phyloP scores from a whole-genome alignment of 2,113 vertebrate genomes.

The Barbus barbus region DNA sequence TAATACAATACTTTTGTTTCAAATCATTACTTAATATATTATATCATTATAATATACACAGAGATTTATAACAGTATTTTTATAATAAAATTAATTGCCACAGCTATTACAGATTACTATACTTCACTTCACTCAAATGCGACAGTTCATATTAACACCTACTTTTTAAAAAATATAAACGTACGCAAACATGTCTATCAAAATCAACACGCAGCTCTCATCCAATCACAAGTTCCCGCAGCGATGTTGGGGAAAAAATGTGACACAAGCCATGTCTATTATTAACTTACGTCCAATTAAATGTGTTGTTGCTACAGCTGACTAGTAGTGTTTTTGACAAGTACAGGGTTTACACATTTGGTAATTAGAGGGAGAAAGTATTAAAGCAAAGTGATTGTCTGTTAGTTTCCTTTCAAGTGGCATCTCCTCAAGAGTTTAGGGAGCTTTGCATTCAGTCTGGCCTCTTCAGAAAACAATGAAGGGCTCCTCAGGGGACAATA shows the following conservation, averaged over 20 bases:
- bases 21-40: no score
- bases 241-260: slow-evolving; percentile 13
- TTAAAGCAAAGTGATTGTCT: slow-evolving; percentile 18
- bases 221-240: slow-evolving; percentile 32
- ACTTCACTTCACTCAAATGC: neutral
- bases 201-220: slow-evolving; percentile 23
- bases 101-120: neutral
- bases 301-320: slow-evolving; percentile 68
- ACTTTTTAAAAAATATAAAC: no score
- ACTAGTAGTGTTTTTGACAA: slow-evolving; percentile 61
- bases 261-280: slow-evolving; percentile 59
- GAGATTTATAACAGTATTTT: no score
- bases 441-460: neutral
- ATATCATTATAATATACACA: no score
- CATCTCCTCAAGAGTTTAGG: slow-evolving; percentile 17
- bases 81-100: no score
- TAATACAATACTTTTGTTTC: no score
- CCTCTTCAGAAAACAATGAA: neutral
- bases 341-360: slow-evolving; percentile 51
- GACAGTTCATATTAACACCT: neutral
- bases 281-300: slow-evolving; percentile 72
- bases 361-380: slow-evolving; percentile 43
- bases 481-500: neutral
- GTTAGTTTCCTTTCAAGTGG: slow-evolving; percentile 13
- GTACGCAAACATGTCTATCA: slow-evolving; percentile 26